Evolutionary conservation across 2,888 invertebrate genomes (phyloP).

Genomic region (Incurvaria masculella): DNA sequence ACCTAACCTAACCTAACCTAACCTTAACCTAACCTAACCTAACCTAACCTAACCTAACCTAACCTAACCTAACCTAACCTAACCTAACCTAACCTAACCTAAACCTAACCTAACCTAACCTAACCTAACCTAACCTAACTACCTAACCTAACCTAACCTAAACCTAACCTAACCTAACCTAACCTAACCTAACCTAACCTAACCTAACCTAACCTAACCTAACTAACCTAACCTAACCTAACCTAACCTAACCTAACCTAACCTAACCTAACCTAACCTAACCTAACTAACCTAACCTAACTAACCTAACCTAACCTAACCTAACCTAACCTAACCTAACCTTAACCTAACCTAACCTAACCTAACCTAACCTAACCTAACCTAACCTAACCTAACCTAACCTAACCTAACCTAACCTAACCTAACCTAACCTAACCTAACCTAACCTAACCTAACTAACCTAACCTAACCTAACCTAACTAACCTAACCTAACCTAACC

Average conservation of each 20-base stretch:
- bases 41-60: slow-evolving; percentile 3
- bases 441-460: slow-evolving; percentile 3
- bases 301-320: slow-evolving; percentile 12
- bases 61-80: slow-evolving; percentile 3
- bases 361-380: slow-evolving; percentile 9
- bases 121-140: too few species aligned
- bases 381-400: slow-evolving; percentile 1
- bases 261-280: slow-evolving; percentile 10
- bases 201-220: slow-evolving; percentile 10
- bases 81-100: slow-evolving; percentile 5
- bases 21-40: slow-evolving; percentile 3
- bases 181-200: slow-evolving; percentile 11
- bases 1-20: slow-evolving; percentile 3
- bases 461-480: slow-evolving; percentile 15
- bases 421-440: slow-evolving; percentile 3
- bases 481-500: slow-evolving; percentile 14
- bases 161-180: too few species aligned
- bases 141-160: too few species aligned
- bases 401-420: slow-evolving; percentile 3
- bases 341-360: too few species aligned
- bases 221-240: slow-evolving; percentile 8
- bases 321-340: slow-evolving; percentile 13
- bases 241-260: slow-evolving; percentile 9
- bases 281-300: slow-evolving; percentile 14
- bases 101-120: slow-evolving; percentile 10